Conservation (phyloP, 1,140 invertebrate species). For the Drosophila sp. region DNA sequence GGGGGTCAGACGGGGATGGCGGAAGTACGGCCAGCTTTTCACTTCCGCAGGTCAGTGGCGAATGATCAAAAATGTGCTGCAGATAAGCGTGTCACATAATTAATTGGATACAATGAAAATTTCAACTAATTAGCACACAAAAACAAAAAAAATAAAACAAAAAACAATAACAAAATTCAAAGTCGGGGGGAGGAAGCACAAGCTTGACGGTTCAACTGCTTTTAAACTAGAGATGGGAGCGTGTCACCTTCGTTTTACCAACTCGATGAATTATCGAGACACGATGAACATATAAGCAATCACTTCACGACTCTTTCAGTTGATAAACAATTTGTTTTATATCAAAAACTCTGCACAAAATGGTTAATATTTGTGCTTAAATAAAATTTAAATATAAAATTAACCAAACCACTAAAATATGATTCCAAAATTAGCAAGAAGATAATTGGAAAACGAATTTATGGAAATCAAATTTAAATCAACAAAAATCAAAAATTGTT, state of each 20-base stretch:
- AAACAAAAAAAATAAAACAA: too few species aligned
- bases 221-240: slow-evolving; percentile 5
- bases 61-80: slow-evolving; percentile 44
- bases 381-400: too few species aligned
- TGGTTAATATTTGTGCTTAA: too few species aligned
- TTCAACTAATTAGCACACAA: slow-evolving; percentile 78
- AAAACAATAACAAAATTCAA: slow-evolving; percentile 22
- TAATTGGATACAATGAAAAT: slow-evolving; percentile 74
- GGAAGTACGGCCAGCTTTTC: slow-evolving; percentile 56
- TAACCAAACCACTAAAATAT: too few species aligned
- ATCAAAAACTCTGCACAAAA: too few species aligned
- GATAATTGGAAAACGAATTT: too few species aligned
- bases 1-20: slow-evolving; percentile 34
- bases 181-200: slow-evolving; percentile 36
- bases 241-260: background rate
- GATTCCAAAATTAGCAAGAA: too few species aligned
- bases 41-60: slow-evolving; percentile 59
- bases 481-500: too few species aligned
- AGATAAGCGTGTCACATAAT: slow-evolving; percentile 82
- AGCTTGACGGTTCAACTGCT: slow-evolving; percentile 31
- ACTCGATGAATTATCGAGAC: background rate
- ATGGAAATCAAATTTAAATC: too few species aligned
- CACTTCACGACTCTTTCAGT: background rate
- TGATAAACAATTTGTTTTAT: too few species aligned
- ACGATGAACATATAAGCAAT: background rate